phyloP scores from a whole-genome alignment of 1,140 invertebrate genomes.

The Cydia strobilella region DNA sequence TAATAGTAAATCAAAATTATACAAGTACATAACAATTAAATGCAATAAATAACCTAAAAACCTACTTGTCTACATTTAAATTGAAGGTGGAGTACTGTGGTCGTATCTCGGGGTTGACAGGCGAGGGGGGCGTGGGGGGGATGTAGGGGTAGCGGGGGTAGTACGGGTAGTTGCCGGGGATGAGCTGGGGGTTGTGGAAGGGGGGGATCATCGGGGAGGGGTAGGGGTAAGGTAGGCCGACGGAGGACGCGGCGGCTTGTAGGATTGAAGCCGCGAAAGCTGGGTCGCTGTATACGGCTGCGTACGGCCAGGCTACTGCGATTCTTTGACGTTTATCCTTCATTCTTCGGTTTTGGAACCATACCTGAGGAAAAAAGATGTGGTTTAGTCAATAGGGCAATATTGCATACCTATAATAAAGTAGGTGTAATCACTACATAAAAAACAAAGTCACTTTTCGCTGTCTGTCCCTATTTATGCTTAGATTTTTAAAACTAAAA shows the following conservation, averaged over 20 bases:
- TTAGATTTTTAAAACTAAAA: too few species aligned
- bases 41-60: constrained; percentile 29
- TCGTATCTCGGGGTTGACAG: constrained; percentile 65
- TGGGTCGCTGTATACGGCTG: constrained; percentile 95
- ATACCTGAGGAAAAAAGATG: constrained; percentile 87
- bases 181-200: constrained; percentile 75
- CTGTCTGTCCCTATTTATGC: too few species aligned
- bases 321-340: constrained; percentile 98
- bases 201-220: constrained; percentile 77
- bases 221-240: constrained; percentile 82
- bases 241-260: constrained; percentile 90
- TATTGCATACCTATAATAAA: too few species aligned
- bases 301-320: constrained; percentile 96
- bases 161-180: constrained; percentile 68
- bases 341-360: constrained; percentile 99
- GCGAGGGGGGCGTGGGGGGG: constrained; percentile 60
- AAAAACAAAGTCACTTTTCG: too few species aligned
- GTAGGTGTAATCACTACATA: too few species aligned
- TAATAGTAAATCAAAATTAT: neutral
- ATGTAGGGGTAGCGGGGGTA: constrained; percentile 68
- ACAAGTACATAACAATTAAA: constrained; percentile 20
- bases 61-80: constrained; percentile 71
- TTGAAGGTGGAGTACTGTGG: constrained; percentile 70
- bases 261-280: constrained; percentile 94
- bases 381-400: constrained; percentile 33